A percentile compares a stretch with the other conserved stretches of the same genome.
phyloP scores from a whole-genome alignment of 2,113 vertebrate genomes.

The Boulengeromyrus knoepffleri region DNA sequence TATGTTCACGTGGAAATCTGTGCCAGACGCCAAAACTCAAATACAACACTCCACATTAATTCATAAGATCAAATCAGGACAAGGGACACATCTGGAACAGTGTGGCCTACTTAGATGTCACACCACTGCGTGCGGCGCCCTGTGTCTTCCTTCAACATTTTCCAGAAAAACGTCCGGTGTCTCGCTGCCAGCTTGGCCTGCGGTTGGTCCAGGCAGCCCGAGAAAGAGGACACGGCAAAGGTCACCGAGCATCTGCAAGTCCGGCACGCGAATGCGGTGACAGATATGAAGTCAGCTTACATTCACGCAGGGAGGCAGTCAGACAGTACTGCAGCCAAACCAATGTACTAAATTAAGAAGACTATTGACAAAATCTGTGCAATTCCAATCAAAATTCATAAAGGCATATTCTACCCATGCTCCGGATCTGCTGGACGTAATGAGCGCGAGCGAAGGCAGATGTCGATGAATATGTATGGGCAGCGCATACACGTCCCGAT shows the following conservation, averaged over 20 bases:
- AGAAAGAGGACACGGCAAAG: not conserved
- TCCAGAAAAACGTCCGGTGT: not conserved
- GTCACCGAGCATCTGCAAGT: not conserved
- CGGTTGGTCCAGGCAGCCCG: not conserved
- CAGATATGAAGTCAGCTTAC: not conserved
- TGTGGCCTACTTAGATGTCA: not conserved
- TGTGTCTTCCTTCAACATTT: not conserved
- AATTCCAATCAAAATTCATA: conserved; percentile 3
- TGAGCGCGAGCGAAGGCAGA: not conserved
- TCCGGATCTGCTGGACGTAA: not conserved
- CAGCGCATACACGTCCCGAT: not conserved
- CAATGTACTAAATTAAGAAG: not conserved
- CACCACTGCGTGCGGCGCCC: not conserved
- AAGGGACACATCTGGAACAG: not conserved
- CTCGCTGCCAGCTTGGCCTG: not conserved
- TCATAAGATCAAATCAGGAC: not conserved
- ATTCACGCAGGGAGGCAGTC: not conserved
- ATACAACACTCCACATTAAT: not conserved
- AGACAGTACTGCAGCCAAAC: not conserved
- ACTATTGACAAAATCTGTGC: not conserved
- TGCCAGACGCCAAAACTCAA: not conserved
- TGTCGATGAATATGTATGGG: conserved; percentile 3
- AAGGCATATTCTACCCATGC: not conserved
- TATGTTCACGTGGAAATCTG: not conserved
- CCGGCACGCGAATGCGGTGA: not conserved